These are phyloP conservation scores for Drosophila albomicans DNA, from an alignment of 1,140 invertebrate species.

Conservation along the genomic window DNA sequence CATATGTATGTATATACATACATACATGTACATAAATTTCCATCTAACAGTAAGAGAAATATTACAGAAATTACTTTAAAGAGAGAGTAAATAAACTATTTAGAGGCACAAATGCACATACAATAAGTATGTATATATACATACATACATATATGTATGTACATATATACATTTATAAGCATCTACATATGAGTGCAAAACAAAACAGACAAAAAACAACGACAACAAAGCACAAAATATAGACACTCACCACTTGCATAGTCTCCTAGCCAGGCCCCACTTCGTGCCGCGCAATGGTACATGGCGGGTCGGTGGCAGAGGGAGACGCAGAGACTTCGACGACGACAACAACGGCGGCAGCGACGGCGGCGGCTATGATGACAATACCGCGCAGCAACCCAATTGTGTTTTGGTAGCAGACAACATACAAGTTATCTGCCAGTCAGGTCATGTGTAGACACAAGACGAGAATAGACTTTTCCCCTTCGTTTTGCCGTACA, in stretches of 20 bases:
- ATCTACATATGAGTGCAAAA: slow-evolving; percentile 30
- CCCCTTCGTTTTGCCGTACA: too few species aligned
- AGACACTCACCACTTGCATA: slow-evolving; percentile 71
- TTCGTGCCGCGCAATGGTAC: slow-evolving; percentile 50
- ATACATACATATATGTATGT: slow-evolving; percentile 12
- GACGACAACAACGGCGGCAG: background rate
- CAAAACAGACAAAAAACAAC: slow-evolving; percentile 17
- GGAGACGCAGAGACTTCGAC: slow-evolving; percentile 3
- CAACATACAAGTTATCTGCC: too few species aligned
- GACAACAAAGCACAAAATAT: slow-evolving; percentile 44
- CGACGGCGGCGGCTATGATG: slow-evolving; percentile 25
- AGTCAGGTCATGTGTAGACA: too few species aligned
- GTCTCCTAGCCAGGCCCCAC: slow-evolving; percentile 71
- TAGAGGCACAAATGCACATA: background rate
- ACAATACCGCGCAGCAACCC: slow-evolving; percentile 50
- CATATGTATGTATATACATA: too few species aligned
- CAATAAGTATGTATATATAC: background rate
- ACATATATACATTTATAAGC: slow-evolving; percentile 10
- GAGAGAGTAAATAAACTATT: background rate
- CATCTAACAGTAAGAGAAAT: background rate
- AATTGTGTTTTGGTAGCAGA: too few species aligned
- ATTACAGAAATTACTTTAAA: background rate
- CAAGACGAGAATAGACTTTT: too few species aligned
- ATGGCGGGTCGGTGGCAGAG: slow-evolving; percentile 25
- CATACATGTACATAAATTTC: too few species aligned